These are phyloP conservation scores for Eulemur macaco DNA, from an alignment of 2,113 vertebrate genomes.

Conservation along the genomic window DNA sequence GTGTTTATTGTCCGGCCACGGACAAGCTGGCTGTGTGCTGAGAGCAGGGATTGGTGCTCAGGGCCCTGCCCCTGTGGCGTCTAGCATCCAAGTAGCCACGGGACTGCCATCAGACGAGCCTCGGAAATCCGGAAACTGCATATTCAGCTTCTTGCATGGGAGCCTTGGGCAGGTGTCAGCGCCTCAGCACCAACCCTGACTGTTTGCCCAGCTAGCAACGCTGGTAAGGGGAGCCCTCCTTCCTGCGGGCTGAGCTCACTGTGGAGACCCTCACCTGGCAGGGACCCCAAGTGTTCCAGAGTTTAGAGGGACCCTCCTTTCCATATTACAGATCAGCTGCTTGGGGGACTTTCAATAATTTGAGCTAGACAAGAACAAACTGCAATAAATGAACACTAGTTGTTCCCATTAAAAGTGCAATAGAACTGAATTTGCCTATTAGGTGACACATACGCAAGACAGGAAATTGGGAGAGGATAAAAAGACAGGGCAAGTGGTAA, in stretches of 20 bases:
- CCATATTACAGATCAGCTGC: background rate
- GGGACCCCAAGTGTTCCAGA: background rate
- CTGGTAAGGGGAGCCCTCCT: background rate
- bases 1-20: no score
- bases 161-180: background rate
- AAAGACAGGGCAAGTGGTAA: background rate
- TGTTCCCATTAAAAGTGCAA: background rate
- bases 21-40: background rate
- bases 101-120: background rate
- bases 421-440: background rate
- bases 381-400: background rate
- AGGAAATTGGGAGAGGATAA: background rate
- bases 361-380: background rate
- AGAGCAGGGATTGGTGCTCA: background rate
- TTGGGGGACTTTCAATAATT: background rate
- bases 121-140: background rate
- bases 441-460: background rate
- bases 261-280: no score
- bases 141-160: background rate
- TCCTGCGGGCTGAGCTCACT: background rate
- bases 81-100: fast-evolving
- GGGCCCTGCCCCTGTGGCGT: background rate
- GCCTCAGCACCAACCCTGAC: background rate
- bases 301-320: background rate
- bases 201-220: fast-evolving